Conservation (phyloP, 2,113 vertebrate species). For the Tachysurus vachellii region DNA sequence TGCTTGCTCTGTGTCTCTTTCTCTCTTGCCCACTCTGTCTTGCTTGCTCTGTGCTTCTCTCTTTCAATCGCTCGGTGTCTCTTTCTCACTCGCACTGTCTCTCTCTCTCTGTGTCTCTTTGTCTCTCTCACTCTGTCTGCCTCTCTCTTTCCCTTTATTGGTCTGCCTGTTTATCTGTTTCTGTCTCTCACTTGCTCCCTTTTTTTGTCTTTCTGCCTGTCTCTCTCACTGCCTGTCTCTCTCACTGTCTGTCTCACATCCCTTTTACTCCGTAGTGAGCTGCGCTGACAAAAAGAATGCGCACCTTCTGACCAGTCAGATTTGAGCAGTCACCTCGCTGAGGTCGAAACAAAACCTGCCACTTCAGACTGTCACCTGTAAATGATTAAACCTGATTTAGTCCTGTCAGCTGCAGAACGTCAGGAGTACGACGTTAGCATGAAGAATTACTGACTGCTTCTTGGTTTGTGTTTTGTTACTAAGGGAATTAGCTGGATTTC, state of each 20-base stretch:
- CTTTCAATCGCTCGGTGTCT: neutral
- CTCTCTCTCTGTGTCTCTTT: neutral
- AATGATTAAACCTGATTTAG: no score
- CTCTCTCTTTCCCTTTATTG: neutral
- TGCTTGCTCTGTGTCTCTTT: no score
- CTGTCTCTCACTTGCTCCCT: accelerated
- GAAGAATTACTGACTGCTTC: no score
- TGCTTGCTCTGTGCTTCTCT: no score
- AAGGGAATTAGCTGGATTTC: no score
- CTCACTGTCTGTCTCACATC: neutral
- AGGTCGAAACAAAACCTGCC: neutral
- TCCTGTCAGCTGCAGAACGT: no score
- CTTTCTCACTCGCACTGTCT: neutral
- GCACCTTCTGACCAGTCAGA: neutral
- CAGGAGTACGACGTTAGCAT: no score
- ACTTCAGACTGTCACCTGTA: no score
- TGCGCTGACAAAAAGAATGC: neutral
- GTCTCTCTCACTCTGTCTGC: neutral
- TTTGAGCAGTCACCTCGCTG: neutral
- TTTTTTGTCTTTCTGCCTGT: neutral
- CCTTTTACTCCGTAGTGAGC: neutral
- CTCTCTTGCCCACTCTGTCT: no score
- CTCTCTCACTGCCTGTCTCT: neutral
- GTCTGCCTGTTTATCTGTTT: neutral
- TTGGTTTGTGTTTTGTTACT: no score